Evolutionary conservation across 2,113 vertebrate species (phyloP).

Genomic region (Orientallactaga bullata): DNA sequence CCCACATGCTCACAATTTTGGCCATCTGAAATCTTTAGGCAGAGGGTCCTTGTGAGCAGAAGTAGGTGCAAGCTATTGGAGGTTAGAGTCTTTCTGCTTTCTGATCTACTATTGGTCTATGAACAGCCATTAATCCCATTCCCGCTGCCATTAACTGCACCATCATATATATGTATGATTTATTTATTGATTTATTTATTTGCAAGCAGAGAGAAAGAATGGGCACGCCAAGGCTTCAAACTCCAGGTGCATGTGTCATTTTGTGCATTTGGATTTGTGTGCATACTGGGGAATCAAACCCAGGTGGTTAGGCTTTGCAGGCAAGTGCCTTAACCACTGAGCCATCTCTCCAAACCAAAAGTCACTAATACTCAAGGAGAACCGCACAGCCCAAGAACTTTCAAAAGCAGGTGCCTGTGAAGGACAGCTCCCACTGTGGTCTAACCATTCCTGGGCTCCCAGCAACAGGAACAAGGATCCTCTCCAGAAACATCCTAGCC

Average conservation of each 20-base stretch:
- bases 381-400: accelerated
- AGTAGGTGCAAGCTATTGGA: background rate
- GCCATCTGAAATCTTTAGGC: background rate
- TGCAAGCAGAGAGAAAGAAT: no score
- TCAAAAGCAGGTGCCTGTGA: background rate
- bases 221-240: no score
- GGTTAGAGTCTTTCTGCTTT: background rate
- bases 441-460: background rate
- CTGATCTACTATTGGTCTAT: background rate
- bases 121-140: background rate
- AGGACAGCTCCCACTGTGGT: no score
- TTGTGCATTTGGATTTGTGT: no score
- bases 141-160: background rate
- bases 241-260: no score
- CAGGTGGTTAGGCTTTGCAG: no score
- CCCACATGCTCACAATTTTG: background rate
- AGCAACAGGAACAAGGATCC: background rate
- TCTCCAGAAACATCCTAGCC: background rate
- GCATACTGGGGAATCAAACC: no score
- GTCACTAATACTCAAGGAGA: background rate
- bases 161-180: no score
- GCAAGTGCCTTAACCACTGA: no score
- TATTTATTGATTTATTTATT: no score
- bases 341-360: no score
- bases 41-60: no score